These are phyloP conservation scores for Paramormyrops kingsleyae DNA, from an alignment of 2,113 vertebrate species.

Conservation along the genomic window DNA sequence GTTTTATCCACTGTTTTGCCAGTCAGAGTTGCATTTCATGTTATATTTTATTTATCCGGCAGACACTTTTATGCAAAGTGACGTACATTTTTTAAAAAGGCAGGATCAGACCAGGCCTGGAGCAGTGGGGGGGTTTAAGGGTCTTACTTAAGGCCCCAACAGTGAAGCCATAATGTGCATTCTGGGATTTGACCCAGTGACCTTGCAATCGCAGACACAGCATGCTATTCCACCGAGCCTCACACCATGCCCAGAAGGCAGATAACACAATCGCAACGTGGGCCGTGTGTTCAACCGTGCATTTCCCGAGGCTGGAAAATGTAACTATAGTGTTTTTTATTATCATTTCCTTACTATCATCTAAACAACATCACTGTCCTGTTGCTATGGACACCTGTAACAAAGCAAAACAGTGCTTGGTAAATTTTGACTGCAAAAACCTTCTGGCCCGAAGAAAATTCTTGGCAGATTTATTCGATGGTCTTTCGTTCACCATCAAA, in stretches of 20 bases:
- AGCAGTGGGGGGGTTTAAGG: neutral
- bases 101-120: neutral
- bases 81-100: neutral
- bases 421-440: neutral
- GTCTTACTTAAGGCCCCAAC: neutral
- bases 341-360: neutral
- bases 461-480: neutral
- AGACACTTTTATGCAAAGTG: neutral
- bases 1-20: neutral
- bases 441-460: neutral
- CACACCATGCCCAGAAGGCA: neutral
- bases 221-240: neutral
- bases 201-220: neutral
- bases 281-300: neutral
- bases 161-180: neutral
- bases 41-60: neutral
- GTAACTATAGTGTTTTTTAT: neutral
- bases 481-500: neutral
- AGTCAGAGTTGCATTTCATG: neutral
- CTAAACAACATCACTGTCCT: neutral
- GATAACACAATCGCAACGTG: neutral
- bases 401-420: neutral
- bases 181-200: neutral
- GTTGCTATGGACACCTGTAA: slow-evolving; percentile 3
- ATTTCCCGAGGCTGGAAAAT: neutral